Conservation (phyloP, 2,888 invertebrate genomes). For the Melanargia galathea region DNA sequence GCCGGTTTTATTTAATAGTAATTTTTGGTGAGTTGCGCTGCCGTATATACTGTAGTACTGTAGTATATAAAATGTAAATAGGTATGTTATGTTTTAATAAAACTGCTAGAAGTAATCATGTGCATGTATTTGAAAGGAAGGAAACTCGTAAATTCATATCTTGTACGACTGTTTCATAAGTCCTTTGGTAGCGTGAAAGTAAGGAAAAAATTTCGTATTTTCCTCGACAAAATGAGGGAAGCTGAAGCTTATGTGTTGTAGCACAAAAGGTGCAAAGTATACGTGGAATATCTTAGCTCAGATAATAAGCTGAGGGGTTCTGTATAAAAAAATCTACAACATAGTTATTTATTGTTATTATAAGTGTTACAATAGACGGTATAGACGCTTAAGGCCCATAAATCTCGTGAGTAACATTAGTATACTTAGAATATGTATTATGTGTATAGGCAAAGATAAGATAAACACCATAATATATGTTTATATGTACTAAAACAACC, state of each 20-base stretch:
- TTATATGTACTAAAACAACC: too few relatives aligned
- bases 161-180: slow-evolving; percentile 27
- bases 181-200: slow-evolving; percentile 21
- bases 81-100: background rate
- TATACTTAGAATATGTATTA: too few relatives aligned
- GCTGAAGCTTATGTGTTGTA: slow-evolving; percentile 25
- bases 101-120: background rate
- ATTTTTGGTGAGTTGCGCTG: too few relatives aligned
- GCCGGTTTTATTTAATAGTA: too few relatives aligned
- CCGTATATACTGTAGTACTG: background rate
- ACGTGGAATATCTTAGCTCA: slow-evolving; percentile 8
- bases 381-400: too few relatives aligned
- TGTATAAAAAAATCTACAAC: background rate
- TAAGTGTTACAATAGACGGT: too few relatives aligned
- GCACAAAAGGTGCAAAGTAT: slow-evolving; percentile 29
- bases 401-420: too few relatives aligned
- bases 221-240: slow-evolving; percentile 27
- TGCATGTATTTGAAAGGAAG: slow-evolving; percentile 1
- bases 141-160: slow-evolving; percentile 23
- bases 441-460: too few relatives aligned
- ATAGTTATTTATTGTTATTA: background rate
- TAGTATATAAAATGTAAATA: too few relatives aligned
- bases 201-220: slow-evolving; percentile 30
- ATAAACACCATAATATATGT: too few relatives aligned
- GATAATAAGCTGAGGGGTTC: slow-evolving; percentile 8